Evolutionary conservation across 53 echinoderm and acorn worm species (phyloP).

Genomic region (Temnopleurus reevesii): DNA sequence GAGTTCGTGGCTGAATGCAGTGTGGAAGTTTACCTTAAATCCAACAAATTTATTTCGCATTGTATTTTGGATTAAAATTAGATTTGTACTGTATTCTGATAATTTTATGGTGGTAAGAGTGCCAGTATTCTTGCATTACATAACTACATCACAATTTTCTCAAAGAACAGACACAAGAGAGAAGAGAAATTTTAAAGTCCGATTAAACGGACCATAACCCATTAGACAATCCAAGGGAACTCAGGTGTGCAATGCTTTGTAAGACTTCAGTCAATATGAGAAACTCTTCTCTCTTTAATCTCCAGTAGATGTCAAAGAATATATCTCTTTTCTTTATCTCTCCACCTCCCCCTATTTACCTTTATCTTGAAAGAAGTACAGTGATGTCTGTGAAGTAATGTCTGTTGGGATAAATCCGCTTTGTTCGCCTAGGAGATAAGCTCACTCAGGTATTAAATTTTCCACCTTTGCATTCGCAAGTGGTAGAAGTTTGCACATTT

Average conservation of each 20-base stretch:
- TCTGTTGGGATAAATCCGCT: slow-evolving; percentile 22
- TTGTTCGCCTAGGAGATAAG: slow-evolving; percentile 3
- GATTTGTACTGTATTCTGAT: no score
- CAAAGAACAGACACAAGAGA: no score
- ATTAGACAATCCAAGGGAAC: neutral
- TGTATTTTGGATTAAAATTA: no score
- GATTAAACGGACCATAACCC: slow-evolving; percentile 2
- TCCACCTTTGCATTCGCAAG: neutral
- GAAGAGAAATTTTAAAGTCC: no score
- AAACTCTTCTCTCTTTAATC: neutral
- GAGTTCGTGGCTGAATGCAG: no score
- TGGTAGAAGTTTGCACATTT: neutral
- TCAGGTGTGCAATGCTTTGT: neutral
- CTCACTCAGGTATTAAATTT: slow-evolving; percentile 23
- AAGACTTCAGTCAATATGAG: slow-evolving; percentile 31
- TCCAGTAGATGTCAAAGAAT: neutral
- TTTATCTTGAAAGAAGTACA: neutral
- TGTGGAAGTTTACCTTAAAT: no score
- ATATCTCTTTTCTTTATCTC: neutral
- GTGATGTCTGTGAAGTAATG: neutral
- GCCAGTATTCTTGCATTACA: no score
- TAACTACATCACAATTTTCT: no score
- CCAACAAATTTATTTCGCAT: no score
- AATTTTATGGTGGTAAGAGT: no score
- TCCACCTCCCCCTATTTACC: neutral